Evolutionary conservation across 2,113 vertebrate species (phyloP).

Genomic region (Lates calcarifer): DNA sequence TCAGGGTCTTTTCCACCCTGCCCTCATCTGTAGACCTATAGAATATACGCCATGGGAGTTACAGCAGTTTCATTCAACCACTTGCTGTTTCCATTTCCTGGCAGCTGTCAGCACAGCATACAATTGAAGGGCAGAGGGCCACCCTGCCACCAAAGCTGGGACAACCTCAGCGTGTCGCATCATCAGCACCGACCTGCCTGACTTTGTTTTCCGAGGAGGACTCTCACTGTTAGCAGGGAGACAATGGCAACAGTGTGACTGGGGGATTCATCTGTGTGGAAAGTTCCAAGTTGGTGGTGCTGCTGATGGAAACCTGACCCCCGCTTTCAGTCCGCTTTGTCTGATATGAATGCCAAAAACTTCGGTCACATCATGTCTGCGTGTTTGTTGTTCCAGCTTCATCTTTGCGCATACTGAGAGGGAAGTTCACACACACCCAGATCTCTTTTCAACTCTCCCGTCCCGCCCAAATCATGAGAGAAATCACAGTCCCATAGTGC

Average conservation of each 20-base stretch:
- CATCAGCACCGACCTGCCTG: conserved; percentile 26
- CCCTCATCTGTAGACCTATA: conserved; percentile 21
- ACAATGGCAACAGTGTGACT: conserved; percentile 67
- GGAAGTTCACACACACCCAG: conserved; percentile 56
- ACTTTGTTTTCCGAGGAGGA: conserved; percentile 71
- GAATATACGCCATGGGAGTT: conserved; percentile 43
- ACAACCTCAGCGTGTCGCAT: conserved; percentile 49
- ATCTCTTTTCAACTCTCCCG: conserved; percentile 60
- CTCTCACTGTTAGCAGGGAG: conserved; percentile 58
- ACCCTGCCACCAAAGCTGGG: conserved; percentile 36
- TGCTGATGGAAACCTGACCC: conserved; percentile 55
- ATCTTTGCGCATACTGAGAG: conserved; percentile 48
- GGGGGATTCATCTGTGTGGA: conserved; percentile 53
- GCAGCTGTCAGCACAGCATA: conserved; percentile 49
- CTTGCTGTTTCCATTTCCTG: conserved; percentile 67
- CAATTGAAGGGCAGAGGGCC: conserved; percentile 38
- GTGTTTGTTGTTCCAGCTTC: conserved; percentile 71
- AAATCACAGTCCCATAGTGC: background rate
- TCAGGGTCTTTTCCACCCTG: conserved; percentile 54
- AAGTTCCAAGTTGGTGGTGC: conserved; percentile 73
- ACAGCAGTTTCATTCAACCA: conserved; percentile 24
- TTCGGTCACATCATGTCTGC: conserved; percentile 10
- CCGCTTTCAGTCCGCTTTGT: conserved; percentile 8
- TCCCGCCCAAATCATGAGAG: conserved; percentile 41
- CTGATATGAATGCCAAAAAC: conserved; percentile 9